Conservation (phyloP, 2,888 invertebrate genomes). For the Thecocarcelia acutangulata region DNA sequence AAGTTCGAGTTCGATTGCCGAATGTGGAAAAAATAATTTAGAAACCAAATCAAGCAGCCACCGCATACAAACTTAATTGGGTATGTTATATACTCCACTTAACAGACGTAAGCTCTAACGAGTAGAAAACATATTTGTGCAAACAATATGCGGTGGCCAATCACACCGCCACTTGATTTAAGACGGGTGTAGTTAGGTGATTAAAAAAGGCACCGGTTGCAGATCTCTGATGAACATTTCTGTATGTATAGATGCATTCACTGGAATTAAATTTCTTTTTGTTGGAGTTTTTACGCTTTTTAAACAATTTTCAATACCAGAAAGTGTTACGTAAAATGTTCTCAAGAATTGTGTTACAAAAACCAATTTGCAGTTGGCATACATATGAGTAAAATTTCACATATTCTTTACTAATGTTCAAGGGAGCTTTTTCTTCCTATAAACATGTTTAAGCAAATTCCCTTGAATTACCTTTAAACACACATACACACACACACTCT, state of each 20-base stretch:
- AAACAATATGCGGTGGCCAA: too few species aligned
- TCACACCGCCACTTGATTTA: too few species aligned
- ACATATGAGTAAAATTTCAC: not conserved
- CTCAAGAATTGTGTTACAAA: not conserved
- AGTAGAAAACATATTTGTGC: too few species aligned
- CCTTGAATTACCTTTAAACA: conserved; percentile 6
- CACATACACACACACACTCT: not conserved
- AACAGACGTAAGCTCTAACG: too few species aligned
- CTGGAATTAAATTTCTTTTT: conserved; percentile 2
- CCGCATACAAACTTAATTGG: too few species aligned
- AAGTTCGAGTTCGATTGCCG: too few species aligned
- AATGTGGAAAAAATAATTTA: too few species aligned
- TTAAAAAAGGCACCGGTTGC: too few species aligned
- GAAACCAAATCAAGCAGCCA: too few species aligned
- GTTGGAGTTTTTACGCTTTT: conserved; percentile 54
- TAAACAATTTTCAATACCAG: conserved; percentile 40
- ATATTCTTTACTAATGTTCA: not conserved
- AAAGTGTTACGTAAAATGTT: conserved; percentile 29
- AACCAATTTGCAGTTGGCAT: conserved; percentile 22
- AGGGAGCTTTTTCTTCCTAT: not conserved
- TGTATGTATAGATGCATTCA: not conserved
- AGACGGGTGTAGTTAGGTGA: too few species aligned
- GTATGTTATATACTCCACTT: too few species aligned
- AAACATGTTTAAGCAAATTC: conserved; percentile 39
- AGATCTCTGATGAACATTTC: too few species aligned